Percentiles rank a stretch among this genome's conserved stretches.
phyloP scores from a whole-genome alignment of 2,888 invertebrate genomes.

The Orthosia gracilis region DNA sequence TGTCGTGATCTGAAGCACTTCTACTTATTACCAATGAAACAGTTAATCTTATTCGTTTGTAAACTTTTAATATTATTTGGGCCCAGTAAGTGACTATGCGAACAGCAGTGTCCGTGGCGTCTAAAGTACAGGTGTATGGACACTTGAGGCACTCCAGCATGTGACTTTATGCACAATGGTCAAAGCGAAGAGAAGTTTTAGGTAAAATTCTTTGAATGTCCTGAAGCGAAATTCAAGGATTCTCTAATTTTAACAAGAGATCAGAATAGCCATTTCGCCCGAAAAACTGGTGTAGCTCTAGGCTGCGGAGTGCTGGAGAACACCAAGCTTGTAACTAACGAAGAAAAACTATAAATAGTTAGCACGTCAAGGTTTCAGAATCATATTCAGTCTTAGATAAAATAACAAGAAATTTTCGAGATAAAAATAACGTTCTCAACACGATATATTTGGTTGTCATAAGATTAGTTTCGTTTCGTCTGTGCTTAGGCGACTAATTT shows the following conservation, averaged over 20 bases:
- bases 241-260: background rate
- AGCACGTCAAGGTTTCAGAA: background rate
- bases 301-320: background rate
- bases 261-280: background rate
- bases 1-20: background rate
- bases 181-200: background rate
- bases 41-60: background rate
- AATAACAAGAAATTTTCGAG: conserved; percentile 5
- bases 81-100: too few relatives aligned
- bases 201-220: background rate
- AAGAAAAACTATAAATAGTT: background rate
- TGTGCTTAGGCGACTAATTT: background rate
- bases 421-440: conserved; percentile 10
- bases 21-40: background rate
- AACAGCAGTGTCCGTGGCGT: too few relatives aligned
- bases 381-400: conserved; percentile 19
- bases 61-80: too few relatives aligned
- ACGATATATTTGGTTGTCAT: background rate
- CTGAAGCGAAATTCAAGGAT: background rate
- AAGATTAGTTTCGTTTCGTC: background rate
- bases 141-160: too few relatives aligned
- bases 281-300: background rate
- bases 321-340: background rate
- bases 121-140: too few relatives aligned
- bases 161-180: background rate